Percentiles rank a stretch among this genome's conserved stretches.
phyloP scores from a whole-genome alignment of 1,140 invertebrate species.

The Aethina tumida region DNA sequence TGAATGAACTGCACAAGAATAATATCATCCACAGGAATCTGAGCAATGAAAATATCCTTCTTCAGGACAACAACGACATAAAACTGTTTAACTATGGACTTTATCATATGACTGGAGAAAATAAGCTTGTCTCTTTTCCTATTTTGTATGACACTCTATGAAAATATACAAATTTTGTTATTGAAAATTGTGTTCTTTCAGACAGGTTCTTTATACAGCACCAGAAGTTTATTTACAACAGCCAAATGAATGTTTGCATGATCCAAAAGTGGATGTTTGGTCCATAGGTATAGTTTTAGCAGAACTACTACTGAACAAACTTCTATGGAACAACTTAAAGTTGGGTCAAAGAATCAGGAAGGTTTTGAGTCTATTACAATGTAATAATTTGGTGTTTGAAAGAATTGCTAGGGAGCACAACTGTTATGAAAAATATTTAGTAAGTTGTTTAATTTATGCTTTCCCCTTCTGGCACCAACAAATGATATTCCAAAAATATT shows the following conservation, averaged over 20 bases:
- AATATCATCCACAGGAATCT: slow-evolving; percentile 73
- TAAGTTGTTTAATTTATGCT: slow-evolving; percentile 27
- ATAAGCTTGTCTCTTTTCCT: slow-evolving; percentile 81
- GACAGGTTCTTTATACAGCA: slow-evolving; percentile 61
- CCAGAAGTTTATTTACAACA: slow-evolving; percentile 64
- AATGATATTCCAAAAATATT: slow-evolving; percentile 19
- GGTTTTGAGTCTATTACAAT: slow-evolving; percentile 59
- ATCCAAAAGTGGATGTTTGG: slow-evolving; percentile 81
- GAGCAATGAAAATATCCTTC: slow-evolving; percentile 72
- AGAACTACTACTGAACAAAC: slow-evolving; percentile 57
- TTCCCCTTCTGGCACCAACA: not conserved
- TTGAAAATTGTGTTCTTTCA: slow-evolving; percentile 15
- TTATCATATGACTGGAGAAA: slow-evolving; percentile 81
- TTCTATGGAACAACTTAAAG: slow-evolving; percentile 62
- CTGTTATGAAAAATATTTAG: slow-evolving; percentile 53
- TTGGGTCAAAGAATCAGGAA: slow-evolving; percentile 62
- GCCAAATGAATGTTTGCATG: slow-evolving; percentile 28
- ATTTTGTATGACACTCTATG: slow-evolving; percentile 58
- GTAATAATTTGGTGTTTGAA: slow-evolving; percentile 51
- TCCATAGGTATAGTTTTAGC: slow-evolving; percentile 79
- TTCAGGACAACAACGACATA: slow-evolving; percentile 59
- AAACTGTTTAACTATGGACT: slow-evolving; percentile 90
- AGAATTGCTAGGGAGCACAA: slow-evolving; percentile 68
- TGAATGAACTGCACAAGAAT: slow-evolving; percentile 63
- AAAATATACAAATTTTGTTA: slow-evolving; percentile 6